Conservation (phyloP, 1,140 invertebrate genomes). For the Platorchestia sp. region DNA sequence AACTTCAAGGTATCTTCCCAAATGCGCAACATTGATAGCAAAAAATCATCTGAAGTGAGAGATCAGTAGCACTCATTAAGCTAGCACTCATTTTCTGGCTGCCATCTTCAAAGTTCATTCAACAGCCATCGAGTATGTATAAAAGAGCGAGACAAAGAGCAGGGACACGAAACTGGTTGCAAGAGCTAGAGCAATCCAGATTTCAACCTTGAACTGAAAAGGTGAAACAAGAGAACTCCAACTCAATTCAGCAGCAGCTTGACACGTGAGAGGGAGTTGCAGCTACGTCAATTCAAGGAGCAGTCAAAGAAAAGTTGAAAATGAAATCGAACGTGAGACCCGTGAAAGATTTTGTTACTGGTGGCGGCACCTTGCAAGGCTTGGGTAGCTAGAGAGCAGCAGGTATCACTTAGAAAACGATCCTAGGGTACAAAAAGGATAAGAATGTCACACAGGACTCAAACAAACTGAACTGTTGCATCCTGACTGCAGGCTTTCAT, state of each 20-base stretch:
- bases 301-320: too few species aligned
- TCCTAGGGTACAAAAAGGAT: too few species aligned
- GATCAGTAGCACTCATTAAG: not conserved
- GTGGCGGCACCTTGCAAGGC: too few species aligned
- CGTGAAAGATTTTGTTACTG: not conserved
- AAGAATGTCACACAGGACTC: too few species aligned
- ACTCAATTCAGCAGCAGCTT: not conserved
- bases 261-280: not conserved
- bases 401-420: too few species aligned
- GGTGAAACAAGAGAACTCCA: not conserved
- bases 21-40: not conserved
- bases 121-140: not conserved
- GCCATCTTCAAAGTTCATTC: not conserved
- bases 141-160: not conserved
- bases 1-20: not conserved
- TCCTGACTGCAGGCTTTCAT: too few species aligned
- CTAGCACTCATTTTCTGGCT: not conserved
- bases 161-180: not conserved
- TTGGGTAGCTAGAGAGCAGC: too few species aligned
- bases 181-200: not conserved
- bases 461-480: too few species aligned
- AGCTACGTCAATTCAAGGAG: too few species aligned
- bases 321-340: not conserved
- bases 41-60: not conserved
- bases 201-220: not conserved